Percentiles rank a stretch among this genome's conserved stretches.
Evolutionary conservation across 1,140 invertebrate genomes (phyloP).

Genomic region (Nephotettix cincticeps): DNA sequence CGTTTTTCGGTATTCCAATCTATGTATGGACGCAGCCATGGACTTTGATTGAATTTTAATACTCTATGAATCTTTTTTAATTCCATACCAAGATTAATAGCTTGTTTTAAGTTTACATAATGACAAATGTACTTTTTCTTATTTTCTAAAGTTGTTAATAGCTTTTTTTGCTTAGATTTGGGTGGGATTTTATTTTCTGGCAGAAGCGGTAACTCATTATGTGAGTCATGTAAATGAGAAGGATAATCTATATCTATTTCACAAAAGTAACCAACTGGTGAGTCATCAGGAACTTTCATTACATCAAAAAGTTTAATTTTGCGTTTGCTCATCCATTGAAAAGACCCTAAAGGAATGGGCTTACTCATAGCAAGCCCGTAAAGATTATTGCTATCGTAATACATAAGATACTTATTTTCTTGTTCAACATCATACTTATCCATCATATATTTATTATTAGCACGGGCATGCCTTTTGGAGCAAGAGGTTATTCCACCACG

Average conservation of each 20-base stretch:
- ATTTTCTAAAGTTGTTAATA: slow-evolving; percentile 29
- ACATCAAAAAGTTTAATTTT: slow-evolving; percentile 44
- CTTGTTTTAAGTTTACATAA: slow-evolving; percentile 41
- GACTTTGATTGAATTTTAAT: slow-evolving; percentile 43
- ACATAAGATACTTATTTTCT: slow-evolving; percentile 49
- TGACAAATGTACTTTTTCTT: slow-evolving; percentile 43
- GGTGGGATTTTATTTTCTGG: slow-evolving; percentile 40
- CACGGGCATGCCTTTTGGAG: slow-evolving; percentile 45
- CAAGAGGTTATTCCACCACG: slow-evolving; percentile 43
- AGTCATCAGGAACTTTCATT: slow-evolving; percentile 44
- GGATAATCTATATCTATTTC: slow-evolving; percentile 48
- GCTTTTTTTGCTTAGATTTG: slow-evolving; percentile 28
- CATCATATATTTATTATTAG: slow-evolving; percentile 51
- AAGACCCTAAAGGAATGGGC: slow-evolving; percentile 47
- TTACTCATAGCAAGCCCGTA: slow-evolving; percentile 54
- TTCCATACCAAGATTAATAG: slow-evolving; percentile 38
- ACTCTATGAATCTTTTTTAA: slow-evolving; percentile 45
- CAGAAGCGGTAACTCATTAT: slow-evolving; percentile 54
- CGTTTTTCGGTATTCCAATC: slow-evolving; percentile 42
- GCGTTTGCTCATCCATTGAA: slow-evolving; percentile 47
- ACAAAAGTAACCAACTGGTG: slow-evolving; percentile 52
- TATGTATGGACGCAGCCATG: slow-evolving; percentile 45
- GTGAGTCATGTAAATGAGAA: slow-evolving; percentile 50
- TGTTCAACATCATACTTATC: slow-evolving; percentile 46
- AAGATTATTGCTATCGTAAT: slow-evolving; percentile 56